A percentile compares a stretch with the other conserved stretches of the same genome.
phyloP scores from a whole-genome alignment of 2,113 vertebrate species.

The Sigmodon hispidus region DNA sequence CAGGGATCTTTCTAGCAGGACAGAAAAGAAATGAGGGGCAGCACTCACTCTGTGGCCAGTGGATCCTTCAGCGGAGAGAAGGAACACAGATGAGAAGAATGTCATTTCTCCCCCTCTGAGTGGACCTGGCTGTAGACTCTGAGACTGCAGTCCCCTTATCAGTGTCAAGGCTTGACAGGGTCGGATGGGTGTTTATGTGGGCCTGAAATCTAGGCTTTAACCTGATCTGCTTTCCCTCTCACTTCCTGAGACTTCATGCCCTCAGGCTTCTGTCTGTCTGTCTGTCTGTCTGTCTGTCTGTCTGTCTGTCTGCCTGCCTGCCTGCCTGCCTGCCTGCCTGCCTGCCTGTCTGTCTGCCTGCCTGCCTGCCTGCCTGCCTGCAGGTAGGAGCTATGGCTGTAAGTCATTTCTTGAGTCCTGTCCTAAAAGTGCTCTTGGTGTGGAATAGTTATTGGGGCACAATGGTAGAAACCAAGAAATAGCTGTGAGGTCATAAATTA shows the following conservation, averaged over 20 bases:
- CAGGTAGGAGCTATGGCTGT: neutral
- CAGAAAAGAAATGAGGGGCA: neutral
- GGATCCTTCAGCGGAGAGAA: neutral
- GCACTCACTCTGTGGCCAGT: neutral
- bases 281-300: too few species aligned
- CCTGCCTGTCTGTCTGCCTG: too few species aligned
- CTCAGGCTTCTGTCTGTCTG: neutral
- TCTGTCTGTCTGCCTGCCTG: too few species aligned
- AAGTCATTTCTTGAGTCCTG: neutral
- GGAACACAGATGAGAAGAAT: neutral
- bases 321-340: too few species aligned
- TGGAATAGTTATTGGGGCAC: neutral
- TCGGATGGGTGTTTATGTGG: neutral
- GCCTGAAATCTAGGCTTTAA: neutral
- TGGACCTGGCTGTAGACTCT: neutral
- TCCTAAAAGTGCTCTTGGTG: neutral
- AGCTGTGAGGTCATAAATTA: neutral
- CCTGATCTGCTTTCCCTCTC: neutral
- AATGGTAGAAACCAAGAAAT: neutral
- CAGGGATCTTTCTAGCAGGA: neutral
- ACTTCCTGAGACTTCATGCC: neutral
- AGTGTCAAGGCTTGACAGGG: neutral
- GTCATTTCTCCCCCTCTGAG: neutral
- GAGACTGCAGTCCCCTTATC: neutral
- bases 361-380: too few species aligned